Conservation (phyloP, 2,797 vertebrate genomes). For the Eidolon dupreanum region DNA sequence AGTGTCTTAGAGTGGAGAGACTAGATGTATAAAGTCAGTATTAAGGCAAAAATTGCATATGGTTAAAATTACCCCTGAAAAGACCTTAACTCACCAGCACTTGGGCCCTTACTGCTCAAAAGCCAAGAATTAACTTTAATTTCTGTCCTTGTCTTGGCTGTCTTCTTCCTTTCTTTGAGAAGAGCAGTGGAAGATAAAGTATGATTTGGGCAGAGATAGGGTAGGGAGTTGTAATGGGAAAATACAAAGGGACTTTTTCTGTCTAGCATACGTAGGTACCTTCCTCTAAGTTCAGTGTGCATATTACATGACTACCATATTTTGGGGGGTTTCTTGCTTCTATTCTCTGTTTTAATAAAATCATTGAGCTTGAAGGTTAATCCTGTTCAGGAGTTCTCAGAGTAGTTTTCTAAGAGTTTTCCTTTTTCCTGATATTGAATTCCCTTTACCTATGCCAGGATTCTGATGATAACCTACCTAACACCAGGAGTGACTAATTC, state of each 20-base stretch:
- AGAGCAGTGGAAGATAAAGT: constrained; percentile 15
- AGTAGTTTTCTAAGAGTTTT: constrained; percentile 6
- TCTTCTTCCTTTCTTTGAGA: constrained; percentile 17
- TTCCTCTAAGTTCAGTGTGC: neutral
- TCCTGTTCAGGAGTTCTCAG: neutral
- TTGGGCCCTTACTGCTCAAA: constrained; percentile 28
- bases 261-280: neutral
- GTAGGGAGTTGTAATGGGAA: constrained; percentile 27
- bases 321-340: constrained; percentile 16
- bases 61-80: constrained; percentile 28
- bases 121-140: constrained; percentile 40
- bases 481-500: neutral
- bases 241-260: neutral
- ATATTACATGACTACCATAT: neutral
- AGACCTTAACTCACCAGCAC: neutral
- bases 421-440: neutral
- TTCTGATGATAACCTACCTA: constrained; percentile 32
- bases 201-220: neutral
- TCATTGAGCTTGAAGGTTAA: neutral
- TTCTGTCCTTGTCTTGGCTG: constrained; percentile 11
- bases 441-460: neutral
- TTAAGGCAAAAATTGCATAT: neutral
- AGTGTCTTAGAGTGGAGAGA: neutral
- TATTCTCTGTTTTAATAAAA: neutral
- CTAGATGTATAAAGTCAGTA: neutral